Conservation (phyloP, 1,140 invertebrate species). For the Euura saliciscinereae region DNA sequence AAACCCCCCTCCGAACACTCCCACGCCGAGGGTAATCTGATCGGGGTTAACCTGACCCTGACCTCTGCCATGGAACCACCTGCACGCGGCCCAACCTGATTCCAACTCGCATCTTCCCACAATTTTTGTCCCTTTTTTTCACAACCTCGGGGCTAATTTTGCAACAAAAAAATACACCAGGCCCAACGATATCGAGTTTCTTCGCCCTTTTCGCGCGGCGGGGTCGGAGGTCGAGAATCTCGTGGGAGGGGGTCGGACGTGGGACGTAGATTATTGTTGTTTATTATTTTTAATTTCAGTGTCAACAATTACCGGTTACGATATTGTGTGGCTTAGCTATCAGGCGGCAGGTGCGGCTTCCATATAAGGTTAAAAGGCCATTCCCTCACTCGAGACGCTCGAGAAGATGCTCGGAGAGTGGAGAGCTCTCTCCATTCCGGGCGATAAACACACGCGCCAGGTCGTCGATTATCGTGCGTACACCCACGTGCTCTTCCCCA, state of each 20-base stretch:
- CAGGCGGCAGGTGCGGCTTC: conserved; percentile 39
- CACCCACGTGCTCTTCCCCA: background rate
- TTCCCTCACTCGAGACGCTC: conserved; percentile 14
- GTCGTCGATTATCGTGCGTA: conserved; percentile 4
- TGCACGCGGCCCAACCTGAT: conserved; percentile 48
- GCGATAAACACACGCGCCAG: conserved; percentile 10
- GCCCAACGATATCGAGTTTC: background rate
- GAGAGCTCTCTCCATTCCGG: background rate
- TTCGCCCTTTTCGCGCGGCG: background rate
- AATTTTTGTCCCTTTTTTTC: conserved; percentile 19
- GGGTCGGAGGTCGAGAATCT: background rate
- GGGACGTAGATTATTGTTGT: background rate
- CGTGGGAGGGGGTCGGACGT: background rate
- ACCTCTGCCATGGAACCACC: conserved; percentile 48
- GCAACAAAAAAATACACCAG: background rate
- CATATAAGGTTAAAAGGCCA: conserved; percentile 51
- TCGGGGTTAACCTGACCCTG: conserved; percentile 60
- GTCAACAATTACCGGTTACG: background rate
- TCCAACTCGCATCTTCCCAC: conserved; percentile 43
- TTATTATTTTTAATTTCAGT: conserved; percentile 6
- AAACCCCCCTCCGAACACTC: conserved; percentile 50
- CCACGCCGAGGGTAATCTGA: conserved; percentile 58
- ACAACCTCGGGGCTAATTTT: conserved; percentile 6
- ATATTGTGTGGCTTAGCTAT: background rate
- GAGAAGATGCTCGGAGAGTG: background rate